phyloP scores from a whole-genome alignment of 2,113 vertebrate genomes.

The Excalfactoria chinensis region DNA sequence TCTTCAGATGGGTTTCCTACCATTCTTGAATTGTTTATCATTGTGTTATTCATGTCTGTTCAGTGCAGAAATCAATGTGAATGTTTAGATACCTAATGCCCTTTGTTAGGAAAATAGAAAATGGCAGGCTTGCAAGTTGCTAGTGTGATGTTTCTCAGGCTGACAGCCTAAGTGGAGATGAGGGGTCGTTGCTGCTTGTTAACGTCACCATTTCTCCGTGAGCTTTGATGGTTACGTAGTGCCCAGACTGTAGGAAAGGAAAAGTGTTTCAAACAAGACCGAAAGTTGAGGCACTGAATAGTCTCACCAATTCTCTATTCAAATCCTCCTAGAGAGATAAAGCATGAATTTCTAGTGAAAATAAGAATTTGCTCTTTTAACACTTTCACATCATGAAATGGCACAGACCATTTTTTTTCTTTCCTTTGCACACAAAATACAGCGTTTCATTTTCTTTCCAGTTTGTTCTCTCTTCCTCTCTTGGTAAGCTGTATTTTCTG shows the following conservation, averaged over 20 bases:
- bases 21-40: background rate
- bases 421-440: background rate
- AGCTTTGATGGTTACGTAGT: background rate
- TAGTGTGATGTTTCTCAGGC: background rate
- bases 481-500: background rate
- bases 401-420: background rate
- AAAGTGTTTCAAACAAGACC: background rate
- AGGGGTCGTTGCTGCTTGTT: fast-evolving
- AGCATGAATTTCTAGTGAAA: background rate
- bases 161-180: background rate
- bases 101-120: background rate
- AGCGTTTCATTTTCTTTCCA: background rate
- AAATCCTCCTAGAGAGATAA: background rate
- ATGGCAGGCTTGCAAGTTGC: background rate
- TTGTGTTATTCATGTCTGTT: background rate
- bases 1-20: background rate
- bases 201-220: background rate
- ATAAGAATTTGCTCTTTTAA: background rate
- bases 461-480: background rate
- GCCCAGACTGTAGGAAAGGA: background rate
- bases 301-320: background rate
- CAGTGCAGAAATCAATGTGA: background rate
- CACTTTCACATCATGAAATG: background rate
- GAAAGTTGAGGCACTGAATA: background rate
- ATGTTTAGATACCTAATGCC: background rate